Evolutionary conservation across 30 jellyfish, hydroid and myxozoan genomes (phyloP), one percentile per base, ranked within the genome.

Genomic region (Turritopsis dohrnii): DNA sequence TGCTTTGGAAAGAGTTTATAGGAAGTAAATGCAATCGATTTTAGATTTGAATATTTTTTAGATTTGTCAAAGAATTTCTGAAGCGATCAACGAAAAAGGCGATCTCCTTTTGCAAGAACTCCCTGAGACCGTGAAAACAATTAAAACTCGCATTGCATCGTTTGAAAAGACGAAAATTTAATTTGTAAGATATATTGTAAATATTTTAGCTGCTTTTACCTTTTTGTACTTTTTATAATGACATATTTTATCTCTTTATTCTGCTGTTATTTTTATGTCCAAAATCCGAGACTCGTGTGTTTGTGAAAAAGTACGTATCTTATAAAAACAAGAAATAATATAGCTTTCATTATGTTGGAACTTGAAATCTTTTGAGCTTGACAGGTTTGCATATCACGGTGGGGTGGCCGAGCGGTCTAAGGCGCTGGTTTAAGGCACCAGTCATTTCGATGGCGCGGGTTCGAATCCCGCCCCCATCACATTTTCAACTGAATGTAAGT

Each of bases 1-100:
- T n/a, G n/a, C n/a, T n/a, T n/a, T n/a, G n/a, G 60, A 41, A 13
- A 41, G 60, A 41, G 60, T 41, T n/a, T n/a, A n/a, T n/a, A n/a
- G n/a, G n/a, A n/a, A n/a, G n/a, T n/a, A n/a, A n/a, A n/a, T n/a
- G n/a, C n/a, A n/a, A n/a, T n/a, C n/a, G 77, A 19, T 69, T 7
- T 69, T 69, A 13, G 18, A n/a, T 74, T 0, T 16, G 7, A 5
- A 1, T 22, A 4, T 23, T 54, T 82, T 79, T 21, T 75, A 93
- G 98, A 95, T 93, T 28, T 75, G 93, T 21, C 53, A 73, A 0
- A 92, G 74, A 22, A 75, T 93, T 84, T 79, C 81, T 16, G 65
- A 89, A 1, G 87, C 79, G 18, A 82, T 93, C 21, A 89, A 88
- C 86, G 84, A 88, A 31, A 90, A 88, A 82, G 96, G 98, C 22